A percentile compares a stretch with the other conserved stretches of the same genome.
Evolutionary conservation across 92 coral and sea anemone genomes (phyloP).

Genomic region (Anthopleura xanthogrammica): DNA sequence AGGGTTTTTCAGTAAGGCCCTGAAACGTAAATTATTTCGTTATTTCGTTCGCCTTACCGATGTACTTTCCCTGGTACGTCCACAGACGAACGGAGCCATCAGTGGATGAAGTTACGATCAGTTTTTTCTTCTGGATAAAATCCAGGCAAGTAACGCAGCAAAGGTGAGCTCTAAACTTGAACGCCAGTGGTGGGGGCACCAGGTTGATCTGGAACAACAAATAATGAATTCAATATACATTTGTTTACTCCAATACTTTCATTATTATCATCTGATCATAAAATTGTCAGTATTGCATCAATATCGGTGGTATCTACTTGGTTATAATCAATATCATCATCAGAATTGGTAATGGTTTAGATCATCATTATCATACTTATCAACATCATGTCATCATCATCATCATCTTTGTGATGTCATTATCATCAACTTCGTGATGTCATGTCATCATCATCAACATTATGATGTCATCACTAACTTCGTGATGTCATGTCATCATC

Average conservation of each 20-base stretch:
- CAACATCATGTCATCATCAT: neutral
- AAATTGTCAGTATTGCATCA: neutral
- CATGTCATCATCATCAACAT: too few species aligned
- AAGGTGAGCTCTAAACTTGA: slow-evolving; percentile 79
- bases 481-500: neutral
- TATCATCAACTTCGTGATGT: too few species aligned
- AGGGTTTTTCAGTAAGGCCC: too few species aligned
- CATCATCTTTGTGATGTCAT: neutral
- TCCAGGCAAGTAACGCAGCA: slow-evolving; percentile 72
- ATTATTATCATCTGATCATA: too few species aligned
- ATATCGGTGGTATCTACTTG: too few species aligned
- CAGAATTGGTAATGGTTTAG: neutral
- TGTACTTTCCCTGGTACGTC: slow-evolving; percentile 71
- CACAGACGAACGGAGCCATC: slow-evolving; percentile 94
- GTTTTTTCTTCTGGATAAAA: slow-evolving; percentile 56
- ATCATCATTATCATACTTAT: neutral
- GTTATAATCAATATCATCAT: neutral
- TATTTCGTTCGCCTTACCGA: slow-evolving; percentile 43
- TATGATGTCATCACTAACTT: too few species aligned
- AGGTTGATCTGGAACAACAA: slow-evolving; percentile 18
- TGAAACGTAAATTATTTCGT: too few species aligned
- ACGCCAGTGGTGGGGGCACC: slow-evolving; percentile 67
- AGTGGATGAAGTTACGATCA: slow-evolving; percentile 80
- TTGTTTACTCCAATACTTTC: neutral
- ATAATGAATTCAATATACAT: neutral